Percentiles rank a stretch among this genome's conserved stretches.
Conservation (phyloP, 53 echinoderm and acorn worm genomes). For the Henricia sp. region DNA sequence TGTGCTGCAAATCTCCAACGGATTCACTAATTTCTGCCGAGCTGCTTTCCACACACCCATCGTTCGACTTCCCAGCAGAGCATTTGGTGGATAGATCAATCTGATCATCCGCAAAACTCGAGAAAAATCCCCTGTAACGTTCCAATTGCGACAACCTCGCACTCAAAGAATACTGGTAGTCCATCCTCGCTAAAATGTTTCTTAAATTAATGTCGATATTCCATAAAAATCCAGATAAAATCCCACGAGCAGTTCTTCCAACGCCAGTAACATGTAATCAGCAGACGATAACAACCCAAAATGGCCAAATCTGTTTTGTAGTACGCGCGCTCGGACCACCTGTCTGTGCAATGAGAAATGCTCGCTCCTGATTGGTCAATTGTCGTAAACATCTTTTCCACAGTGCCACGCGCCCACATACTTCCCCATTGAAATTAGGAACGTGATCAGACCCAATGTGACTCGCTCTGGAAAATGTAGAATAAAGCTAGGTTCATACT, state of each 20-base stretch:
- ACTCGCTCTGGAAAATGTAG: too few species aligned
- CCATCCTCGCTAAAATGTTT: conserved; percentile 1
- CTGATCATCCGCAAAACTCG: too few species aligned
- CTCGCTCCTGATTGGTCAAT: conserved; percentile 41
- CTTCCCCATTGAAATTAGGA: too few species aligned
- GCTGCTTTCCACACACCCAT: too few species aligned
- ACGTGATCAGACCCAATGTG: too few species aligned
- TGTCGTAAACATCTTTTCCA: neutral
- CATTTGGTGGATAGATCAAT: too few species aligned
- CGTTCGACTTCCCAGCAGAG: too few species aligned
- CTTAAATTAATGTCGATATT: neutral
- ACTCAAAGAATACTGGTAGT: conserved; percentile 30
- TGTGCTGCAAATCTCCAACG: too few species aligned
- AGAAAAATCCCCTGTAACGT: conserved; percentile 42
- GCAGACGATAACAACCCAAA: conserved; percentile 44
- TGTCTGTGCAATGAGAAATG: neutral
- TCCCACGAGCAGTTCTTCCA: neutral
- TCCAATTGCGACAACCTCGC: conserved; percentile 20
- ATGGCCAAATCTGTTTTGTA: conserved; percentile 1
- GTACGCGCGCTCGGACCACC: conserved; percentile 13
- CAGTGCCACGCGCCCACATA: too few species aligned
- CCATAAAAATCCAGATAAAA: neutral
- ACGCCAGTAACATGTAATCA: neutral
- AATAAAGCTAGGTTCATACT: too few species aligned
- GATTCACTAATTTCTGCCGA: too few species aligned